phyloP scores from a whole-genome alignment of 2,113 vertebrate genomes.

The Pomatostomus ruficeps region DNA sequence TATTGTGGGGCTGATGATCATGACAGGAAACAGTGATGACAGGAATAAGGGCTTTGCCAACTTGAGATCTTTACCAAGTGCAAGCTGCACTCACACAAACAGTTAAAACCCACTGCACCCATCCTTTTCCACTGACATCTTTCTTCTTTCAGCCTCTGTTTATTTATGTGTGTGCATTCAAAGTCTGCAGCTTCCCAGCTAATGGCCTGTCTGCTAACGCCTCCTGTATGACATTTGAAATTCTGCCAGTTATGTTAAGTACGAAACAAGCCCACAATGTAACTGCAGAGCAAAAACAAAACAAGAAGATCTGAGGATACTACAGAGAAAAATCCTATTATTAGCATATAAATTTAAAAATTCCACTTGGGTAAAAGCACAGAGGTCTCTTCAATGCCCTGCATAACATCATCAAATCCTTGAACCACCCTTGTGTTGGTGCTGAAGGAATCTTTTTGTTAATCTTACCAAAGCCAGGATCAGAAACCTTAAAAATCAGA shows the following conservation, averaged over 20 bases:
- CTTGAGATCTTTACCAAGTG: background rate
- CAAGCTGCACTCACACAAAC: background rate
- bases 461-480: background rate
- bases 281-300: background rate
- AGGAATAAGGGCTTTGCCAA: background rate
- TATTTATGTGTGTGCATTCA: background rate
- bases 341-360: background rate
- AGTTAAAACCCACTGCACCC: background rate
- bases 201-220: background rate
- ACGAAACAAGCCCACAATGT: background rate
- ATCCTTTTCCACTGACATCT: background rate
- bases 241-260: background rate
- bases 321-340: background rate
- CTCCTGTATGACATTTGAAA: background rate
- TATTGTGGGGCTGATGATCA: background rate
- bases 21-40: background rate
- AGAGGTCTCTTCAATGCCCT: background rate
- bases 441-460: background rate
- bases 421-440: rapidly evolving
- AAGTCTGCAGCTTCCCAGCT: background rate
- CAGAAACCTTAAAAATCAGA: background rate
- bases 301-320: background rate
- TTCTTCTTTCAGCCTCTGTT: background rate
- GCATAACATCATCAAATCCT: background rate
- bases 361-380: background rate